Percentiles rank a stretch among this genome's conserved stretches.
phyloP scores from a whole-genome alignment of 2,797 vertebrate species.

The Morus bassanus region DNA sequence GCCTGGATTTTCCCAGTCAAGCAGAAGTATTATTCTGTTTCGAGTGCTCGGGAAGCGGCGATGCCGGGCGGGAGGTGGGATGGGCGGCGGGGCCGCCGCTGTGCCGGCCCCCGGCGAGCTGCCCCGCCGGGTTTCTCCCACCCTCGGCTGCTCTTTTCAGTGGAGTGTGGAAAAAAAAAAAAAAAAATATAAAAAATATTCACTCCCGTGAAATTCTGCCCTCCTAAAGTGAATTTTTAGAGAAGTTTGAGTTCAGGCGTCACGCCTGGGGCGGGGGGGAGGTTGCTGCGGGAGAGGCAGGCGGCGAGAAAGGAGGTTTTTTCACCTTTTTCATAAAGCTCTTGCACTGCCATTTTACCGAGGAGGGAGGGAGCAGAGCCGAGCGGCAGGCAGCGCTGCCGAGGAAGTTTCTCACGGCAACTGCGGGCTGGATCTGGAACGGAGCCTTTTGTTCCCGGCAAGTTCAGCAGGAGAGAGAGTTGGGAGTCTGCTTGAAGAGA shows the following conservation, averaged over 20 bases:
- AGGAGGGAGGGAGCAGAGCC: conserved; percentile 55
- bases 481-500: conserved; percentile 43
- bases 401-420: conserved; percentile 69
- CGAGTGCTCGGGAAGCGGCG: not conserved
- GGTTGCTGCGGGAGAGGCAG: not conserved
- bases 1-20: conserved; percentile 31
- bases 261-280: not conserved
- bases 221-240: conserved; percentile 18
- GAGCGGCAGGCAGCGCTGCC: conserved; percentile 40
- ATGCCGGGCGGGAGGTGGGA: not conserved
- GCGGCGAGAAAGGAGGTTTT: not conserved
- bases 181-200: not conserved
- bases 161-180: not conserved
- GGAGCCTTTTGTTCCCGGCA: conserved; percentile 71
- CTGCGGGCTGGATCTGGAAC: conserved; percentile 75
- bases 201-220: not conserved
- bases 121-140: not conserved
- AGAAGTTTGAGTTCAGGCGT: conserved; percentile 20
- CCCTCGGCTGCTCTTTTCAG: not conserved
- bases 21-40: conserved; percentile 14
- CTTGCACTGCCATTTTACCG: conserved; percentile 69
- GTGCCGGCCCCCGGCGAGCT: not conserved
- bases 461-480: conserved; percentile 57
- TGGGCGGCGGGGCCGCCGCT: not conserved
- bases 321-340: conserved; percentile 21